phyloP scores from a whole-genome alignment of 1,140 invertebrate genomes.

The Grapholita molesta region DNA sequence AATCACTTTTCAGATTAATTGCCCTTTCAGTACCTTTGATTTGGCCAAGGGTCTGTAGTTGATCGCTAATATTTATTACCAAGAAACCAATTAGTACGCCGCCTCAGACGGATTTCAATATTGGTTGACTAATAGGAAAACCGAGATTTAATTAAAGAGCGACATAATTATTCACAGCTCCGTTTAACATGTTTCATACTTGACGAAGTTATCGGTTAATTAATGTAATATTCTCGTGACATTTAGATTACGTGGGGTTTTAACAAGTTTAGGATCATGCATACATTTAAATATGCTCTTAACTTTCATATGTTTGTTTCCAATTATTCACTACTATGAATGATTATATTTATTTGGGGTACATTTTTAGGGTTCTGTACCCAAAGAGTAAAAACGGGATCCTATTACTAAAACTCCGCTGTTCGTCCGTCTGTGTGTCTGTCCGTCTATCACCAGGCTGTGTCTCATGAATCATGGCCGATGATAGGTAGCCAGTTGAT shows the following conservation, averaged over 20 bases:
- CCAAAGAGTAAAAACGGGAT: too few relatives aligned
- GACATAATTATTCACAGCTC: neutral
- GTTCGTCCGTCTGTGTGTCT: too few relatives aligned
- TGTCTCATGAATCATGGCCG: too few relatives aligned
- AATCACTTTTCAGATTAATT: neutral
- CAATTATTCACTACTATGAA: too few relatives aligned
- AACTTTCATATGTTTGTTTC: too few relatives aligned
- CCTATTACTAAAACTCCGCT: too few relatives aligned
- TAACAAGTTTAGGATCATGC: neutral
- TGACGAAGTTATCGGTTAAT: neutral
- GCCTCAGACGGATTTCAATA: neutral
- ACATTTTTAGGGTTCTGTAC: too few relatives aligned
- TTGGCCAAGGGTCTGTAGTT: neutral
- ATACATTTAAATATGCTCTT: too few relatives aligned
- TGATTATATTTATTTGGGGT: too few relatives aligned
- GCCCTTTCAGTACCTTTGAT: neutral
- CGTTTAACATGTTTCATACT: neutral
- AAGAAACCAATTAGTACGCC: neutral
- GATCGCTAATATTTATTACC: neutral
- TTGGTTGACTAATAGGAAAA: constrained; percentile 5
- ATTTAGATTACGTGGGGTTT: neutral
- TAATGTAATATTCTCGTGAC: neutral
- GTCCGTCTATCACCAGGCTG: too few relatives aligned
- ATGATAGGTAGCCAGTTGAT: too few relatives aligned
- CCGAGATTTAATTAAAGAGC: neutral